phyloP scores from a whole-genome alignment of 1,140 invertebrate species.

The Prorops nasuta region DNA sequence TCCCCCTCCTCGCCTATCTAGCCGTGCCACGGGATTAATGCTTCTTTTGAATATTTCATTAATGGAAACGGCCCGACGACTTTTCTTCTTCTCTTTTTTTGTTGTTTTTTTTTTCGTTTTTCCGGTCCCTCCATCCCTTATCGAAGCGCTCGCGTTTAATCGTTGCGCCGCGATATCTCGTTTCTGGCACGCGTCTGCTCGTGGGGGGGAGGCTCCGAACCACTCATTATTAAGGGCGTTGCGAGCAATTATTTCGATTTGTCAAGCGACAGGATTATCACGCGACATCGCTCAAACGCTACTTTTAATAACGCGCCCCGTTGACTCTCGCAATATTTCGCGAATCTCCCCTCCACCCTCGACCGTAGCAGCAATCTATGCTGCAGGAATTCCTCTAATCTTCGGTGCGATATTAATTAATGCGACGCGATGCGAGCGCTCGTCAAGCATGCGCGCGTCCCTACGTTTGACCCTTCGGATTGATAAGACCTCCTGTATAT shows the following conservation, averaged over 20 bases:
- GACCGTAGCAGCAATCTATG: constrained; percentile 26
- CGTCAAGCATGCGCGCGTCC: too few relatives aligned
- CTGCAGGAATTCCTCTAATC: constrained; percentile 44
- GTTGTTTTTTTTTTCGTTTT: neutral
- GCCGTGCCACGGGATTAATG: constrained; percentile 36
- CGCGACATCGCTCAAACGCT: constrained; percentile 49
- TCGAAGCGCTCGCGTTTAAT: too few relatives aligned
- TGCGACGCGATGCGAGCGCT: too few relatives aligned
- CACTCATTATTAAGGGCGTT: too few relatives aligned
- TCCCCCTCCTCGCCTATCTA: too few relatives aligned
- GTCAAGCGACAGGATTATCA: constrained; percentile 42
- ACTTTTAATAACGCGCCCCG: constrained; percentile 56
- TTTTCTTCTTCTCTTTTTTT: neutral
- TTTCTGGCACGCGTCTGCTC: neutral
- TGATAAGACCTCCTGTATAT: too few relatives aligned
- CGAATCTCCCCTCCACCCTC: constrained; percentile 35
- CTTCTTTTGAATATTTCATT: constrained; percentile 45
- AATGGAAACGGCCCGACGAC: too few relatives aligned
- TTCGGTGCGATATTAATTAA: constrained; percentile 36
- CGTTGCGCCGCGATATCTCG: neutral
- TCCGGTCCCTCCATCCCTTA: neutral
- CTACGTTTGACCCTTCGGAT: too few relatives aligned
- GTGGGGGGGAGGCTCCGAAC: too few relatives aligned
- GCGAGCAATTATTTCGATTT: constrained; percentile 48
- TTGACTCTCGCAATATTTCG: constrained; percentile 55